A percentile compares a stretch with the other conserved stretches of the same genome.
Evolutionary conservation across 2,113 vertebrate species (phyloP).

Genomic region (Paralichthys olivaceus): DNA sequence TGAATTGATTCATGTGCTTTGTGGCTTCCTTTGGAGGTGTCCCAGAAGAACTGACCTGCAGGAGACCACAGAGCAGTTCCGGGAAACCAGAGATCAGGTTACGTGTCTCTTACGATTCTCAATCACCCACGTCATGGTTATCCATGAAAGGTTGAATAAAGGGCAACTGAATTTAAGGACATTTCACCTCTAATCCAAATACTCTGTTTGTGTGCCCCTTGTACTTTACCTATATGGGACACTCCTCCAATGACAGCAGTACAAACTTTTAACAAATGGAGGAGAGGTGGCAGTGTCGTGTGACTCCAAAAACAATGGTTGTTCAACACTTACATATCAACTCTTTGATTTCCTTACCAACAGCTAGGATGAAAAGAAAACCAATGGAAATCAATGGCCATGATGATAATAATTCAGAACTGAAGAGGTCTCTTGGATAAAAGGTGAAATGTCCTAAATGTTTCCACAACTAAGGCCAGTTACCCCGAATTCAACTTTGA

Average conservation of each 20-base stretch:
- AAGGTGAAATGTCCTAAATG: background rate
- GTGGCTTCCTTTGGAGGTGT: background rate
- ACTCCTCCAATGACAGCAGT: background rate
- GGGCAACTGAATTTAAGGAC: background rate
- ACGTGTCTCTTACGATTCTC: background rate
- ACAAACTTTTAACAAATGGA: background rate
- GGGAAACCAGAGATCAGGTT: background rate
- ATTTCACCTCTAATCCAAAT: background rate
- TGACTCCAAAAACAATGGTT: background rate
- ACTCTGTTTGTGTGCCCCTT: background rate
- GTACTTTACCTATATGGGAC: background rate
- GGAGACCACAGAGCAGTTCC: background rate
- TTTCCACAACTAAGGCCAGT: background rate
- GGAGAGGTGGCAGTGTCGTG: background rate
- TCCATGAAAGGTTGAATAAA: background rate
- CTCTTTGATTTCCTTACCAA: background rate
- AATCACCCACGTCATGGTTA: background rate
- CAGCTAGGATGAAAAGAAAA: background rate
- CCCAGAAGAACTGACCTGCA: background rate
- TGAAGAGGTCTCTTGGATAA: background rate
- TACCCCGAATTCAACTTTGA: background rate
- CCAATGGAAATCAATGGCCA: background rate
- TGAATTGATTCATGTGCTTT: background rate
- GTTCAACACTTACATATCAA: too few relatives aligned
- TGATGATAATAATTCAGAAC: background rate